Conservation (phyloP, 2,797 vertebrate genomes). For the Hippopotamyrus pictus region DNA sequence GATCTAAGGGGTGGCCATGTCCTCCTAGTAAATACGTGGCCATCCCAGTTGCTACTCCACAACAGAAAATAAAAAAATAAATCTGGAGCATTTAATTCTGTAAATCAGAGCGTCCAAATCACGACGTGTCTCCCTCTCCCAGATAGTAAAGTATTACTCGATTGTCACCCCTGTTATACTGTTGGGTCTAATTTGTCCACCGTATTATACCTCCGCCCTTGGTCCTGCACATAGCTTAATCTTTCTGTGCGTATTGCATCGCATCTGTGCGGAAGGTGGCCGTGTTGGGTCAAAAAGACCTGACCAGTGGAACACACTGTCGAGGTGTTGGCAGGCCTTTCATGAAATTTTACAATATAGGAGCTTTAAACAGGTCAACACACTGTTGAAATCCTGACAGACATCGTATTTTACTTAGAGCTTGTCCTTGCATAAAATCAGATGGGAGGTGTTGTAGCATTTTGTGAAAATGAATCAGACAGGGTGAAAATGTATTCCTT, state of each 20-base stretch:
- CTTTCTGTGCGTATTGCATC: not conserved
- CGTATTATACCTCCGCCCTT: not conserved
- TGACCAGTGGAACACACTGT: not conserved
- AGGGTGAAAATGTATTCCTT: constrained; percentile 1
- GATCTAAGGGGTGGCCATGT: not conserved
- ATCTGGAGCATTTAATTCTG: not conserved
- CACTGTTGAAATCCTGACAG: not conserved
- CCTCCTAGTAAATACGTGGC: not conserved
- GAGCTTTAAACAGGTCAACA: not conserved
- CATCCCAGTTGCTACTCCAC: not conserved
- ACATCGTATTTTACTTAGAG: not conserved
- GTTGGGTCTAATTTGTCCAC: not conserved
- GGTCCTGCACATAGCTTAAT: not conserved
- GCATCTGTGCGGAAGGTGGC: not conserved
- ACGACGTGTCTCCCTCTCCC: not conserved
- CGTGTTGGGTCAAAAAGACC: not conserved
- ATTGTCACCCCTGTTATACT: not conserved
- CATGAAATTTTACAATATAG: not conserved
- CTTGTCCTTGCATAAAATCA: constrained; percentile 11
- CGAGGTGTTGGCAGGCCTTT: not conserved
- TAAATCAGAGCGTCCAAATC: not conserved
- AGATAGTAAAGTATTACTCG: not conserved
- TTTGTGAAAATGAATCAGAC: constrained; percentile 9
- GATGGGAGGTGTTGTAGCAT: not conserved
- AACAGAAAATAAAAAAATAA: not conserved